A percentile compares a stretch with the other conserved stretches of the same genome.
These are phyloP conservation scores for Percopsis omiscomaycus DNA, from an alignment of 2,797 vertebrate species.

Conservation along the genomic window DNA sequence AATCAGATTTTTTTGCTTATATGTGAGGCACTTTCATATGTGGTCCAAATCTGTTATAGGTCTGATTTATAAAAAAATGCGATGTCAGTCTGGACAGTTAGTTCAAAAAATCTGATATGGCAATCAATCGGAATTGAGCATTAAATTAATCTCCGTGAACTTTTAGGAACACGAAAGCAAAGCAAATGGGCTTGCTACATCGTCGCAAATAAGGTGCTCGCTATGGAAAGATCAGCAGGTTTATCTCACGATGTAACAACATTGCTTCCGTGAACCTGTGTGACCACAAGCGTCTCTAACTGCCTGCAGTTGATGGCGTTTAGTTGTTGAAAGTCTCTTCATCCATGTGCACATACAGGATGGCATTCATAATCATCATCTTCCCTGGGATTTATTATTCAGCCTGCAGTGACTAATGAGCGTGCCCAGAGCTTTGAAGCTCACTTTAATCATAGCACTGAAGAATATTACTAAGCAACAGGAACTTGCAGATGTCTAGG, in stretches of 20 bases:
- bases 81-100: neutral
- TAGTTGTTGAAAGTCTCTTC: conserved; percentile 28
- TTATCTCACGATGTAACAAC: conserved; percentile 6
- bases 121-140: too few species aligned
- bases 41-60: too few species aligned
- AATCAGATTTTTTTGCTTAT: too few species aligned
- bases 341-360: conserved; percentile 56
- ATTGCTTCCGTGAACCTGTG: neutral
- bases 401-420: conserved; percentile 76
- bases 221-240: conserved; percentile 40
- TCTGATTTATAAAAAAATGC: neutral
- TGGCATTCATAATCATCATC: conserved; percentile 72
- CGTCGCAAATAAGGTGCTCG: neutral
- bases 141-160: conserved; percentile 42
- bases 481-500: conserved; percentile 72
- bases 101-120: too few species aligned
- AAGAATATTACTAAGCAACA: conserved; percentile 81
- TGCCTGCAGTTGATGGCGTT: neutral
- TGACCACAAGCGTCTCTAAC: conserved; percentile 8
- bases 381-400: conserved; percentile 79
- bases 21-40: too few species aligned
- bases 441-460: conserved; percentile 77
- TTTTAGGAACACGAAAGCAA: conserved; percentile 44
- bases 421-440: conserved; percentile 80
- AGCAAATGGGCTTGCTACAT: conserved; percentile 36